Percentiles rank a stretch among this genome's conserved stretches.
Conservation (phyloP, 2,888 invertebrate species). For the Leucania comma region DNA sequence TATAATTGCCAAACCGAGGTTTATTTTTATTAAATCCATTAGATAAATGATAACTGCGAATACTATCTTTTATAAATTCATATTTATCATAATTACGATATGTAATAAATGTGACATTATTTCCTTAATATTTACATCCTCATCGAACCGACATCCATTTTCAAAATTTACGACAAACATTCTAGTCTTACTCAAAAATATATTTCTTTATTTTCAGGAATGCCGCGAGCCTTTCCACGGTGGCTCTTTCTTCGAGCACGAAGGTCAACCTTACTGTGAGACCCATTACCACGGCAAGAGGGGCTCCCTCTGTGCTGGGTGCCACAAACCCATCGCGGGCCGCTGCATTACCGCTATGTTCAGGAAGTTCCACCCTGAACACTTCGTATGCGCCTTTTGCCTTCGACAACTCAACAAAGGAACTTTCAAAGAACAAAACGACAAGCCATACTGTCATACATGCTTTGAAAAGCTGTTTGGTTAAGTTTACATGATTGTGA, state of each 20-base stretch:
- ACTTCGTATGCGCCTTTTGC: conserved; percentile 99
- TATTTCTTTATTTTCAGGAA: conserved; percentile 92
- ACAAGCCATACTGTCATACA: conserved; percentile 99
- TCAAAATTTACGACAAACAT: not conserved
- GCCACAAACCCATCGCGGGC: conserved; percentile 99
- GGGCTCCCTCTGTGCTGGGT: conserved; percentile 99
- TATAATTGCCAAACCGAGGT: no score
- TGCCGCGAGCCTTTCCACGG: conserved; percentile 99
- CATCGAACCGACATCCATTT: conserved; percentile 2
- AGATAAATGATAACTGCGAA: conserved; percentile 9
- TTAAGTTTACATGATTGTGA: conserved; percentile 77
- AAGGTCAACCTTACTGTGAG: conserved; percentile 99
- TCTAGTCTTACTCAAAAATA: not conserved
- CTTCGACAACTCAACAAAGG: conserved; percentile 99
- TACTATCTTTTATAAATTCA: not conserved
- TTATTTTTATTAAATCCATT: conserved; percentile 3
- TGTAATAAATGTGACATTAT: not conserved
- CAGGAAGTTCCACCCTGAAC: conserved; percentile 99
- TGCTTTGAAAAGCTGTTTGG: conserved; percentile 99
- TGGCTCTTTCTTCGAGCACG: conserved; percentile 99
- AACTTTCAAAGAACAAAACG: conserved; percentile 99
- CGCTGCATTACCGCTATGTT: conserved; percentile 99
- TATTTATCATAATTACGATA: conserved; percentile 9
- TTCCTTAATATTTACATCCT: conserved; percentile 25
- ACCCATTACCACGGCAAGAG: conserved; percentile 99